Conservation (phyloP, 92 coral and sea anemone genomes). For the Pocillopora grandis region DNA sequence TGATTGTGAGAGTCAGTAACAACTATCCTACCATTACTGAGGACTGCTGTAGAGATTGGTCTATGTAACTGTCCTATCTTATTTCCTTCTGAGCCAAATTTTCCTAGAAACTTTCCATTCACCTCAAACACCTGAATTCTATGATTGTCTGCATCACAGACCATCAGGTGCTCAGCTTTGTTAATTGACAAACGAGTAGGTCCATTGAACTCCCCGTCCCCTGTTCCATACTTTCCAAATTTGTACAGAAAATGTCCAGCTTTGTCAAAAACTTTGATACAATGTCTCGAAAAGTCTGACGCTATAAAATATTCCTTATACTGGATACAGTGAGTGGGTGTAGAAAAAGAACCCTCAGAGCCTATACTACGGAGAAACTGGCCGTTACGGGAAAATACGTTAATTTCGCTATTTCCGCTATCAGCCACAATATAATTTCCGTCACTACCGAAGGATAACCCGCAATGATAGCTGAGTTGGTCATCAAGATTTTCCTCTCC, state of each 20-base stretch:
- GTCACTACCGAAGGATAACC: neutral
- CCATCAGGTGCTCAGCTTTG: neutral
- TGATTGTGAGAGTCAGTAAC: neutral
- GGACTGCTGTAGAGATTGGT: neutral
- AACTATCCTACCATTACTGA: neutral
- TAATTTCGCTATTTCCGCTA: too few relatives aligned
- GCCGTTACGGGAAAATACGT: neutral
- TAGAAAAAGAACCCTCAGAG: neutral
- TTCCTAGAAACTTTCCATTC: neutral
- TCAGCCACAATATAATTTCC: neutral
- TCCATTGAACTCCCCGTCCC: neutral
- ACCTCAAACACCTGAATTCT: neutral
- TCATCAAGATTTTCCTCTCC: neutral
- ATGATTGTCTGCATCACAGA: neutral
- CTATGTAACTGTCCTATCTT: neutral
- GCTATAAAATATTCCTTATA: neutral
- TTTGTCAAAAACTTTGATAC: neutral
- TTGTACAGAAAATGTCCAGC: neutral
- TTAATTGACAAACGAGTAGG: neutral
- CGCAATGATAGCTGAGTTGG: neutral
- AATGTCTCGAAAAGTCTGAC: neutral
- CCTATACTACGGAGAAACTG: neutral
- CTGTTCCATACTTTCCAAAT: neutral
- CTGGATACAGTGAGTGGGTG: neutral
- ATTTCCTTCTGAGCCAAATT: neutral